Evolutionary conservation across 2,797 vertebrate species (phyloP), one percentile per base, ranked within the genome.

Genomic region (Emydoidea blandingii): DNA sequence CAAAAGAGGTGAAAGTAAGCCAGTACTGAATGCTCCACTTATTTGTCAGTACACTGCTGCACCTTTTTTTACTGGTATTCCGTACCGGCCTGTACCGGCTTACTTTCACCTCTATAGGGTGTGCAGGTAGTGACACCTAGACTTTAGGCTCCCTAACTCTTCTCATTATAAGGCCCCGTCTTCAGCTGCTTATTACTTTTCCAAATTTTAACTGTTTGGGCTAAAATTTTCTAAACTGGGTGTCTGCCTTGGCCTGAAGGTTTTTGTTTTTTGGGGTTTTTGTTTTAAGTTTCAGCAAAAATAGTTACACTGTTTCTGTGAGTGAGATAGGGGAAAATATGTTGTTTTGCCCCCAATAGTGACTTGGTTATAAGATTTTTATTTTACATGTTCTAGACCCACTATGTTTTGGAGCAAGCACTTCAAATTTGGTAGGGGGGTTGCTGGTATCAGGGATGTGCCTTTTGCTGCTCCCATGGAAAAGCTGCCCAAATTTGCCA

Each of bases 61-160:
- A 44, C 44, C 44, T 44, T 44, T 8, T 44, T 44, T 44, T 44
- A 44, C 44, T 5, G 44, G 44, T 44, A 44, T 44, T 44, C 44
- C 44, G 44, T 44, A 44, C 44, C 8, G 44, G 7, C 44, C 44
- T 7, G 7, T 44, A 44, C 44, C 44, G 8, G 44, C 44, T 44
- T 44, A 44, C 44, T 44, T 8, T 44, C 44, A 44, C 44, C 44
- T 44, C 44, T 81, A 29, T 3, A 76, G 6, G 3, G 34, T 83
- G 81, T 14, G 53, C 27, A 31, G 52, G 68, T 5, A 41, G 68
- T 37, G 53, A 68, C 47, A 29, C 23, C 91, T 79, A 50, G 80
- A 62, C n/a, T 82, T 65, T 95, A 91, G 65, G 80, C 56, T 89
- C 44, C 52, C 76, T 91, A 65, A 93, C 81, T 21, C 47, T 92